Conservation (phyloP, 1,140 invertebrate species). For the Drosophila equinoxialis region DNA sequence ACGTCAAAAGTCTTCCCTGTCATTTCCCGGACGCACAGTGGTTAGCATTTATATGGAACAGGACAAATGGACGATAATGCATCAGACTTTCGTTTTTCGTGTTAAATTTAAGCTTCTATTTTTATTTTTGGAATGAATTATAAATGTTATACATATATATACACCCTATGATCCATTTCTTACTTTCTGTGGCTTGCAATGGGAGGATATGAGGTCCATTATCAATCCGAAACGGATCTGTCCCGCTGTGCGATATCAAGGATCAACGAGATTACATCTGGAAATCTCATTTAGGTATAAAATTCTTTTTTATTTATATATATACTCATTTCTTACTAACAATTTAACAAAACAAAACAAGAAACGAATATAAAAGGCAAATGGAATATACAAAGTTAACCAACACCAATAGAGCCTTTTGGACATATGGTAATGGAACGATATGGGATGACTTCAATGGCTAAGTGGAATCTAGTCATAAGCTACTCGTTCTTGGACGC, state of each 20-base stretch:
- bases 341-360: slow-evolving; percentile 1
- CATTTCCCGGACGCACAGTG: slow-evolving; percentile 52
- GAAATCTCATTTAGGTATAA: neutral
- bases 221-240: too few relatives aligned
- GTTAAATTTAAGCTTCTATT: neutral
- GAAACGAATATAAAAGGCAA: neutral
- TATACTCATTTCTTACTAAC: neutral
- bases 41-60: slow-evolving; percentile 58
- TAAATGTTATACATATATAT: slow-evolving; percentile 5
- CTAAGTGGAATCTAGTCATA: neutral
- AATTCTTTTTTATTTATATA: neutral
- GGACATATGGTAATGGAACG: neutral
- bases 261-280: too few relatives aligned
- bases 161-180: too few relatives aligned
- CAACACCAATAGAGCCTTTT: neutral
- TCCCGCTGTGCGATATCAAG: too few relatives aligned
- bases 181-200: too few relatives aligned
- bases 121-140: neutral
- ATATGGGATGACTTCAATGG: neutral
- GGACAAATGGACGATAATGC: slow-evolving; percentile 17
- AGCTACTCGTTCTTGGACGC: neutral
- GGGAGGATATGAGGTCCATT: too few relatives aligned
- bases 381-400: slow-evolving; percentile 1
- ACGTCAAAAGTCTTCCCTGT: slow-evolving; percentile 31
- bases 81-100: slow-evolving; percentile 3